Conservation (phyloP, 2,113 vertebrate genomes). For the Oostethus manadensis region DNA sequence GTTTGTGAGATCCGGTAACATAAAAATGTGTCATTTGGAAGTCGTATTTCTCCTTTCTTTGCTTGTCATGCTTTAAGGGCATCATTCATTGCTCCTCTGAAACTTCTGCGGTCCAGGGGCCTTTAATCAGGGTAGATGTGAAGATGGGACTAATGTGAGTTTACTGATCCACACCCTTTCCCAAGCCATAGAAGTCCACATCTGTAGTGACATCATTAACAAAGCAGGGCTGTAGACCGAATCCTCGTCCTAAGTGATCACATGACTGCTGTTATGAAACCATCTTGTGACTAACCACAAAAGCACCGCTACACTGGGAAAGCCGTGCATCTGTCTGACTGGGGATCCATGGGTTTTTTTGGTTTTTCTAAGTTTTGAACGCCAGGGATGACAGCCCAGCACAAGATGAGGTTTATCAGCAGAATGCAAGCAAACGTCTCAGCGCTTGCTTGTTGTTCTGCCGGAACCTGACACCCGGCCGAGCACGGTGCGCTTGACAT, state of each 20-base stretch:
- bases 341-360: not conserved
- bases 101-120: constrained; percentile 7
- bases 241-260: constrained; percentile 29
- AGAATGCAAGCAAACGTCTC: constrained; percentile 34
- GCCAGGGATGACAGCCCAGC: constrained; percentile 18
- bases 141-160: constrained; percentile 47
- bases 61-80: not conserved
- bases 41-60: not conserved
- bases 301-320: not conserved
- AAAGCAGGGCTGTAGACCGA: constrained; percentile 52
- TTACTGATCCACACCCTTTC: constrained; percentile 56
- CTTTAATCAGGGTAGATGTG: constrained; percentile 37
- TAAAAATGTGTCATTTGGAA: not conserved
- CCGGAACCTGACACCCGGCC: constrained; percentile 50
- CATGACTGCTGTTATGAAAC: constrained; percentile 5
- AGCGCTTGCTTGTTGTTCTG: constrained; percentile 36
- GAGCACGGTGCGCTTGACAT: constrained; percentile 47
- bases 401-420: constrained; percentile 9
- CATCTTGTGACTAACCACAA: not conserved
- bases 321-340: not conserved
- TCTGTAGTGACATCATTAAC: constrained; percentile 63
- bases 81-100: constrained; percentile 7
- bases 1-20: no score
- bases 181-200: constrained; percentile 44
- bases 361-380: constrained; percentile 1